Percentiles rank a stretch among this genome's conserved stretches.
phyloP scores from a whole-genome alignment of 2,797 vertebrate genomes.

The Lepus oiostolus region DNA sequence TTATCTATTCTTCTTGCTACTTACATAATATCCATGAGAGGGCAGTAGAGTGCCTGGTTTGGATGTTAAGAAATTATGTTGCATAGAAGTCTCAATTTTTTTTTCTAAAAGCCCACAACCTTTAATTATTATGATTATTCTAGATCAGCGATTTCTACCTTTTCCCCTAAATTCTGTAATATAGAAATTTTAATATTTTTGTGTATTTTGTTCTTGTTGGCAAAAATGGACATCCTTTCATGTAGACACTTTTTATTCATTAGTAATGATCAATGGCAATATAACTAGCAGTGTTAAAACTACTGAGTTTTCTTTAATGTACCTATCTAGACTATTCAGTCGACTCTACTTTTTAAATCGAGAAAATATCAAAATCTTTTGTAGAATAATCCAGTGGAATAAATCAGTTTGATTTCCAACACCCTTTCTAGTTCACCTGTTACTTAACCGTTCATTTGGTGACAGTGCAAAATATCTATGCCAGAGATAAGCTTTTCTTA shows the following conservation, averaged over 20 bases:
- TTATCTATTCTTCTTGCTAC: slow-evolving; percentile 67
- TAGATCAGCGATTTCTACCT: not conserved
- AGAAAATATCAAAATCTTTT: not conserved
- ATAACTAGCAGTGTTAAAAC: not conserved
- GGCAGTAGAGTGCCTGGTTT: slow-evolving; percentile 84
- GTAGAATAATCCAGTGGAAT: not conserved
- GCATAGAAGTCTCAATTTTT: not conserved
- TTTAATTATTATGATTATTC: not conserved
- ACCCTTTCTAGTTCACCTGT: not conserved
- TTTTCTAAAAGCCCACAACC: not conserved
- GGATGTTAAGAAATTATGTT: not conserved
- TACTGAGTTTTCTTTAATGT: slow-evolving; percentile 1
- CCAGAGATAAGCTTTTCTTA: not conserved
- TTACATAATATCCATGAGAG: slow-evolving; percentile 81
- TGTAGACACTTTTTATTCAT: not conserved
- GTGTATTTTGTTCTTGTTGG: not conserved
- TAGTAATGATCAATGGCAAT: not conserved
- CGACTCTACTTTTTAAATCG: not conserved
- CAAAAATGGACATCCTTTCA: not conserved
- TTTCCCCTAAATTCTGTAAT: slow-evolving; percentile 1
- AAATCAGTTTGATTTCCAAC: not conserved
- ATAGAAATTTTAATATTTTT: not conserved
- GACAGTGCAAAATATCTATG: not conserved
- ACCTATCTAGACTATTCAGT: not conserved
- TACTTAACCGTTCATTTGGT: not conserved